Percentiles rank a stretch among this genome's conserved stretches.
These are phyloP conservation scores for Ecdyonurus torrentis DNA, from an alignment of 2,888 invertebrate genomes.

Conservation along the genomic window DNA sequence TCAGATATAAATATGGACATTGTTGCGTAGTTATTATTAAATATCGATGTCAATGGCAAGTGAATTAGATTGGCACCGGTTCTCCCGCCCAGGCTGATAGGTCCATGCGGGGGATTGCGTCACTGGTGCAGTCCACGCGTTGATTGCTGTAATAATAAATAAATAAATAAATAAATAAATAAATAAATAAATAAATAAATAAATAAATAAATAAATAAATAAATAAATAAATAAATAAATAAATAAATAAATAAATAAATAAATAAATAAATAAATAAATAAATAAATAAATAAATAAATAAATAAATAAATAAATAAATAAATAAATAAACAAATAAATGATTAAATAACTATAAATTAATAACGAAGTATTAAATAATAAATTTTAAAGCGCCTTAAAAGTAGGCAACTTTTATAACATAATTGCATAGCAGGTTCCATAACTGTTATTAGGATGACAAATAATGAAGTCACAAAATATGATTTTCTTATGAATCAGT, in stretches of 20 bases:
- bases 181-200: not conserved
- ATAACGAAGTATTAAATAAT: too few species aligned
- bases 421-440: too few species aligned
- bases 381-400: too few species aligned
- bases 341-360: too few species aligned
- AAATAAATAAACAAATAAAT: not conserved
- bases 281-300: not conserved
- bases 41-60: too few species aligned
- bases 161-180: not conserved
- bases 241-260: not conserved
- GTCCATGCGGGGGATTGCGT: conserved; percentile 23
- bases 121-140: conserved; percentile 22
- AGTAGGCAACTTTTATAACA: too few species aligned
- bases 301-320: not conserved
- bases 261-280: not conserved
- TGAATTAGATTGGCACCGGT: too few species aligned
- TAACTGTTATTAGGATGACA: too few species aligned
- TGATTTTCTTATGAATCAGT: too few species aligned
- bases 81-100: conserved; percentile 29
- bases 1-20: too few species aligned
- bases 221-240: not conserved
- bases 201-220: not conserved
- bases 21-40: too few species aligned
- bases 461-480: too few species aligned
- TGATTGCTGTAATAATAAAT: conserved; percentile 21